A percentile compares a stretch with the other conserved stretches of the same genome.
Evolutionary conservation across 2,888 invertebrate species (phyloP).

Genomic region (Callosobruchus maculatus): DNA sequence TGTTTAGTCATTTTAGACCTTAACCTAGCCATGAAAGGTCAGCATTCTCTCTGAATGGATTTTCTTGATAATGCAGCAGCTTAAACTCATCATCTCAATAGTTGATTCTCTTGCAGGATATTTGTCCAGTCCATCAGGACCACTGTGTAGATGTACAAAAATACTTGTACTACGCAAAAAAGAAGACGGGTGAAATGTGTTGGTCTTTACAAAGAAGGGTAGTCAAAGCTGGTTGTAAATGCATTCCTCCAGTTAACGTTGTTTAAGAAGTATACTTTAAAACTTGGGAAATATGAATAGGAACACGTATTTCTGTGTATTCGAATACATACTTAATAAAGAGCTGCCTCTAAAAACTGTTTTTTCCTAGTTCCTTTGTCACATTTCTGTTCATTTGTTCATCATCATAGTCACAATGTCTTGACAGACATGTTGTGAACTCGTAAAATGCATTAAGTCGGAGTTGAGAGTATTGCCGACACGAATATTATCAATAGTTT

Average conservation of each 20-base stretch:
- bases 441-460: too few species aligned
- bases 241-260: constrained; percentile 12
- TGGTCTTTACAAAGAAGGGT: constrained; percentile 25
- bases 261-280: neutral
- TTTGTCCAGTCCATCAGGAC: constrained; percentile 23
- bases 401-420: too few species aligned
- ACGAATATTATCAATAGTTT: too few species aligned
- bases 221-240: constrained; percentile 30
- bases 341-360: neutral
- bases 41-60: too few species aligned
- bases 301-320: neutral
- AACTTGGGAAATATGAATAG: neutral
- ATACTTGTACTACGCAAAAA: constrained; percentile 25
- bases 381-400: too few species aligned
- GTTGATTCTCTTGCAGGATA: constrained; percentile 22
- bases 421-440: too few species aligned
- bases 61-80: too few species aligned
- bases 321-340: neutral
- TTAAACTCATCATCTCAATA: neutral
- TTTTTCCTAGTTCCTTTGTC: neutral
- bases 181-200: constrained; percentile 19
- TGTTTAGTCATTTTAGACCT: too few species aligned
- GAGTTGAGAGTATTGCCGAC: too few species aligned
- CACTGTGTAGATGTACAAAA: constrained; percentile 23
- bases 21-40: too few species aligned